Evolutionary conservation across 2,797 vertebrate genomes (phyloP).

Genomic region (Triplophysa yarkandensis): DNA sequence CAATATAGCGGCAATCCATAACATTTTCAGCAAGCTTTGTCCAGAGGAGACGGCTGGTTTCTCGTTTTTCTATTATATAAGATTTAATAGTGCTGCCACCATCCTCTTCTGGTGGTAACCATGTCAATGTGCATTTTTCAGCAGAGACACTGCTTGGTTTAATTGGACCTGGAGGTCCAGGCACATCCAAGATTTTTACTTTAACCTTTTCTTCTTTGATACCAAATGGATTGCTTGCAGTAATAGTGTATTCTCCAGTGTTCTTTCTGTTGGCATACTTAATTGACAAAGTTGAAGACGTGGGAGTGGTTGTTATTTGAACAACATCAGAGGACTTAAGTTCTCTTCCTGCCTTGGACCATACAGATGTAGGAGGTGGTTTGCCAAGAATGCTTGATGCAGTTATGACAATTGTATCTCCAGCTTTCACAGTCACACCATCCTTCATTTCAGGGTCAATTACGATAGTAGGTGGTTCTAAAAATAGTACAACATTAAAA

Average conservation of each 20-base stretch:
- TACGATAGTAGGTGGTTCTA: conserved; percentile 94
- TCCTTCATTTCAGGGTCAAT: conserved; percentile 94
- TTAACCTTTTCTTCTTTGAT: conserved; percentile 92
- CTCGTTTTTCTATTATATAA: conserved; percentile 95
- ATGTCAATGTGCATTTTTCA: conserved; percentile 95
- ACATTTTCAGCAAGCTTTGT: conserved; percentile 93
- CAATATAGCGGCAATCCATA: conserved; percentile 88
- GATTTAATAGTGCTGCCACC: conserved; percentile 92
- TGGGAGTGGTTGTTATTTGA: conserved; percentile 86
- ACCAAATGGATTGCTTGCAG: conserved; percentile 95
- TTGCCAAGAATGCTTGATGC: conserved; percentile 95
- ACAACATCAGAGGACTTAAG: conserved; percentile 91
- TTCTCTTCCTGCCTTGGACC: conserved; percentile 96
- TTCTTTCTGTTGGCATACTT: conserved; percentile 96
- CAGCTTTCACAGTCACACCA: conserved; percentile 90
- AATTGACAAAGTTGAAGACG: conserved; percentile 87
- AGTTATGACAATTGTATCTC: conserved; percentile 88
- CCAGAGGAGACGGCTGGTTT: conserved; percentile 97
- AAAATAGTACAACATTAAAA: conserved; percentile 46
- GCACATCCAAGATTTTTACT: conserved; percentile 94
- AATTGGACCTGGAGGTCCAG: conserved; percentile 94
- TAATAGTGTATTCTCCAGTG: conserved; percentile 95
- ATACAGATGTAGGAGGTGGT: conserved; percentile 90
- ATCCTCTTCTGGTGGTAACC: conserved; percentile 95
- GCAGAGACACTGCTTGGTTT: conserved; percentile 93